Base-by-base conservation (phyloP, 2,888 invertebrate genomes). In the Andrena chrysosceles region DNA sequence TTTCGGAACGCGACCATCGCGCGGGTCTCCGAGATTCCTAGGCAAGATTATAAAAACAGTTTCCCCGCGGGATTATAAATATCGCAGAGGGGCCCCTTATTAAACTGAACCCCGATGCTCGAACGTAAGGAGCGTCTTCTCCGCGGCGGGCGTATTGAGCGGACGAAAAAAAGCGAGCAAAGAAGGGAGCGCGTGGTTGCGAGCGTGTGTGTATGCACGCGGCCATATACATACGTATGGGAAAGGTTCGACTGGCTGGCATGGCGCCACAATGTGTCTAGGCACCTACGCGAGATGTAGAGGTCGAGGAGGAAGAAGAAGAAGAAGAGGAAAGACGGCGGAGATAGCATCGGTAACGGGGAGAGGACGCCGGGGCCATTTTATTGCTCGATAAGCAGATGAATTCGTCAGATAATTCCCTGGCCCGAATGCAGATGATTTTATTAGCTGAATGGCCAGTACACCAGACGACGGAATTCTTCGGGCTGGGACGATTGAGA, bases 361-460 rank as follows among this genome's bases (percentile, higher is more conserved):
- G 70, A 85, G 77, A 87, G 85, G 89, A 84, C 67, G 70, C 64
- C 72, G 67, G 74, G 70, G 77, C 79, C 85, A 81, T 85, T 88
- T 93, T 93, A 93, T 93, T 93, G 92, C 93, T 90, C 91, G 93
- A 93, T 93, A 93, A 93, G 90, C 91, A 91, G 93, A 92, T 92
- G 92, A 89, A 93, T 93, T 93, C 93, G 92, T 93, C 91, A 93
- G 93, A 93, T 93, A 91, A 92, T 91, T 91, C 91, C 90, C 87
- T 85, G 68, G 89, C 86, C 84, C 82, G 81, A 81, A 85, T 84
- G 81, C 88, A 88, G 89, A 92, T 89, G 90, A 91, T 92, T 91
- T 90, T 91, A 91, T 91, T 91, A 90, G 89, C 88, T 83, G 86
- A 83, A 89, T 42, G 42, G 42, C 42, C 88, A 75, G 59, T 70